Conservation (phyloP, 2,113 vertebrate species). For the Sylvietta virens region DNA sequence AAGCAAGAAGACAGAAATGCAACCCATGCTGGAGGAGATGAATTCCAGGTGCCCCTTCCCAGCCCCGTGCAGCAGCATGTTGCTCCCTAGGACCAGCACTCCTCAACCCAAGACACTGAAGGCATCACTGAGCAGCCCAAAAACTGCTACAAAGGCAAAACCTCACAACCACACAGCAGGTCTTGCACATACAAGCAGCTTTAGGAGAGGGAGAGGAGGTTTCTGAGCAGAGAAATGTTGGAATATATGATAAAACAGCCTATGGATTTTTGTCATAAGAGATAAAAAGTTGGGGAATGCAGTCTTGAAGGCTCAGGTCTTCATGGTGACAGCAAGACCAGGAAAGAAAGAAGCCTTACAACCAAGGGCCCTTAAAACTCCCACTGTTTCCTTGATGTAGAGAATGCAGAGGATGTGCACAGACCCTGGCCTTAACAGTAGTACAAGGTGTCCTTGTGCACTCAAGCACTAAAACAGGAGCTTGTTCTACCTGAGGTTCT, state of each 20-base stretch:
- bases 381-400: background rate
- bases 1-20: background rate
- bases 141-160: background rate
- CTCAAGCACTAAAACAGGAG: background rate
- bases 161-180: background rate
- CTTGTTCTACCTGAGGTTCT: background rate
- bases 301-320: background rate
- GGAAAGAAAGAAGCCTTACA: background rate
- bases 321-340: background rate
- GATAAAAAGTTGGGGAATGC: background rate
- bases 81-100: background rate
- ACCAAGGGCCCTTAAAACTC: background rate
- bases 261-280: background rate
- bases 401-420: accelerated
- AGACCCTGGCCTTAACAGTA: background rate
- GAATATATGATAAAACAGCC: background rate
- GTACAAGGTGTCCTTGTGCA: background rate
- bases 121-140: background rate
- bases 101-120: background rate
- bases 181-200: background rate
- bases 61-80: accelerated
- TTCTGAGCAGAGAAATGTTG: background rate
- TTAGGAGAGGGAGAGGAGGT: background rate
- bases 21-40: background rate
- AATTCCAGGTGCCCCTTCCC: background rate